A percentile compares a stretch with the other conserved stretches of the same genome.
phyloP scores from a whole-genome alignment of 2,888 invertebrate species.

The Plebejus melissa region DNA sequence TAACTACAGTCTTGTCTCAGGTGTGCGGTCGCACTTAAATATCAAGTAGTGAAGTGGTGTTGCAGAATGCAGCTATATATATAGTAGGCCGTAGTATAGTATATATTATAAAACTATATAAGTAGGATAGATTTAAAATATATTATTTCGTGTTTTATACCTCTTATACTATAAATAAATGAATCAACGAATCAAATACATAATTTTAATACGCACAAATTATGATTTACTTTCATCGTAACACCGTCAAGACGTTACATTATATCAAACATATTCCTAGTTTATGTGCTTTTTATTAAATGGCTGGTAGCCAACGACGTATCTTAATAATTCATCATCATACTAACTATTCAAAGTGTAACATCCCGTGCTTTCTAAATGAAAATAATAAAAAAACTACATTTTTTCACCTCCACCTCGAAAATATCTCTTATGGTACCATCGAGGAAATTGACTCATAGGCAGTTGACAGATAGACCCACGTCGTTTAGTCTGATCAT shows the following conservation, averaged over 20 bases:
- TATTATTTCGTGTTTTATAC: too few species aligned
- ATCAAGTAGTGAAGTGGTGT: too few species aligned
- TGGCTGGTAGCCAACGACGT: not conserved
- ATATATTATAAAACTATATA: too few species aligned
- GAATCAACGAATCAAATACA: not conserved
- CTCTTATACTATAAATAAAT: not conserved
- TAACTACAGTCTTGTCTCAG: too few species aligned
- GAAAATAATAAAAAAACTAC: not conserved
- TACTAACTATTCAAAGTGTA: not conserved
- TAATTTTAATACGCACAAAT: not conserved
- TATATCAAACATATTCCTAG: not conserved
- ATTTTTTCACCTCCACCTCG: not conserved
- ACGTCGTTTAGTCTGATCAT: too few species aligned
- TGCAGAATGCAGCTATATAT: too few species aligned
- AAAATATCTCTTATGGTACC: not conserved
- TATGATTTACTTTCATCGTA: not conserved
- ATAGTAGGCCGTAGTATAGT: too few species aligned
- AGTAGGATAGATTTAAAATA: not conserved
- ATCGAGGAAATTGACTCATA: too few species aligned
- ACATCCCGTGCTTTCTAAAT: not conserved
- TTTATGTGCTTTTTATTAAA: conserved; percentile 8
- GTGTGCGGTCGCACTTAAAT: too few species aligned
- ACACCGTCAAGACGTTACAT: not conserved
- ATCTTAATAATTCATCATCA: not conserved
- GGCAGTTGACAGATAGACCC: too few species aligned